Percentiles rank a stretch among this genome's conserved stretches.
phyloP scores from a whole-genome alignment of 2,113 vertebrate species.

The Ivindomyrus marchei region DNA sequence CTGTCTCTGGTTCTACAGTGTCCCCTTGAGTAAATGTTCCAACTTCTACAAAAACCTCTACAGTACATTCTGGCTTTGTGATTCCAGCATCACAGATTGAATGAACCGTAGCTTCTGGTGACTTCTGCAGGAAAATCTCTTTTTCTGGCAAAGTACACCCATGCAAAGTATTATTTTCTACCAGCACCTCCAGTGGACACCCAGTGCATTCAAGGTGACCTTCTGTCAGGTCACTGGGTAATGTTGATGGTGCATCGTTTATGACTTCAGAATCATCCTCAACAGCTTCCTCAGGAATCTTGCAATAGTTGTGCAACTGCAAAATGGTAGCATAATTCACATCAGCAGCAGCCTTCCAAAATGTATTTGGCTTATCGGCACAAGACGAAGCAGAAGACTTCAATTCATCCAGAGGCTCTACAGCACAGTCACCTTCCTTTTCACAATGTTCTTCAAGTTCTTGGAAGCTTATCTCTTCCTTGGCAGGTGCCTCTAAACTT shows the following conservation, averaged over 20 bases:
- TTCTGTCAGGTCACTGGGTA: neutral
- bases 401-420: neutral
- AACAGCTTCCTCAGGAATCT: conserved; percentile 38
- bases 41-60: neutral
- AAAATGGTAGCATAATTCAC: conserved; percentile 39
- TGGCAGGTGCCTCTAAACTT: conserved; percentile 9
- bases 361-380: conserved; percentile 25
- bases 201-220: neutral
- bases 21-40: neutral
- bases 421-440: neutral
- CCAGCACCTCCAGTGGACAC: neutral
- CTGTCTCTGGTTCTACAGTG: neutral
- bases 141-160: neutral
- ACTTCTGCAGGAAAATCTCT: neutral
- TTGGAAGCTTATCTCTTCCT: neutral
- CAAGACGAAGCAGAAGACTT: neutral
- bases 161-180: neutral
- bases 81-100: neutral
- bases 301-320: conserved; percentile 57
- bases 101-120: neutral
- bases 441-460: neutral
- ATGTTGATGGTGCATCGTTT: neutral
- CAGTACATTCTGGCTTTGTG: neutral
- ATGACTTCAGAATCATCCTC: conserved; percentile 15
- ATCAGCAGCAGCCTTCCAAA: conserved; percentile 47